Conservation (phyloP, 1,140 invertebrate species). For the Proales similis region DNA sequence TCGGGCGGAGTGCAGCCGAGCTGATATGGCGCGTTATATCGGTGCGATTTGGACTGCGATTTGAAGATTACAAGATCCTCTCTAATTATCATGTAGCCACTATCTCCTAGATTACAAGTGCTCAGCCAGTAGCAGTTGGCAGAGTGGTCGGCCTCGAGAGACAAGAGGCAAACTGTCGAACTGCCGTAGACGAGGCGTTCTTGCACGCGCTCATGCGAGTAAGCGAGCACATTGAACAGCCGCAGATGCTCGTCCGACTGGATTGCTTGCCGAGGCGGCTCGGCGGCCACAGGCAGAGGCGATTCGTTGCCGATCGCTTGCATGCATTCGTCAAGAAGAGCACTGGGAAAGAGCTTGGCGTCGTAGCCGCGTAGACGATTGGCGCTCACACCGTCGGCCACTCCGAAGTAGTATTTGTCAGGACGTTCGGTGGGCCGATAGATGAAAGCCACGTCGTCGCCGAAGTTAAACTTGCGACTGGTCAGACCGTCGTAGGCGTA, state of each 20-base stretch:
- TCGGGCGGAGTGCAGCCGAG: slow-evolving; percentile 82
- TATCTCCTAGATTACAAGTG: slow-evolving; percentile 93
- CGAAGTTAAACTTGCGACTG: too few species aligned
- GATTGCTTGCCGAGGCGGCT: neutral
- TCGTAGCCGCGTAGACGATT: slow-evolving; percentile 25
- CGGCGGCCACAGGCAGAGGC: neutral
- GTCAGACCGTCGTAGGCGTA: too few species aligned
- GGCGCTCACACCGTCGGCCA: slow-evolving; percentile 33
- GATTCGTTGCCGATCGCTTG: neutral
- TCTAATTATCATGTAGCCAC: slow-evolving; percentile 87
- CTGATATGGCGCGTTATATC: slow-evolving; percentile 97
- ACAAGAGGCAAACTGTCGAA: slow-evolving; percentile 27
- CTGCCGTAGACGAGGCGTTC: slow-evolving; percentile 28
- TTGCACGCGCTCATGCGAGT: neutral
- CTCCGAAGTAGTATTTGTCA: slow-evolving; percentile 5
- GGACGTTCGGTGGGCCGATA: neutral
- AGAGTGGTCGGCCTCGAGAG: neutral
- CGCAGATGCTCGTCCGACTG: neutral
- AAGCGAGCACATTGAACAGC: slow-evolving; percentile 7
- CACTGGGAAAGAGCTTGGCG: slow-evolving; percentile 28
- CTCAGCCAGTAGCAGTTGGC: neutral
- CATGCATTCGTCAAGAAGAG: neutral
- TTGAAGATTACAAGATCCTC: slow-evolving; percentile 73
- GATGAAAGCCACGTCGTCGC: neutral
- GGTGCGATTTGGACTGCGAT: slow-evolving; percentile 90